Conservation (phyloP, 2,888 invertebrate species). For the Nomada ferruginata region DNA sequence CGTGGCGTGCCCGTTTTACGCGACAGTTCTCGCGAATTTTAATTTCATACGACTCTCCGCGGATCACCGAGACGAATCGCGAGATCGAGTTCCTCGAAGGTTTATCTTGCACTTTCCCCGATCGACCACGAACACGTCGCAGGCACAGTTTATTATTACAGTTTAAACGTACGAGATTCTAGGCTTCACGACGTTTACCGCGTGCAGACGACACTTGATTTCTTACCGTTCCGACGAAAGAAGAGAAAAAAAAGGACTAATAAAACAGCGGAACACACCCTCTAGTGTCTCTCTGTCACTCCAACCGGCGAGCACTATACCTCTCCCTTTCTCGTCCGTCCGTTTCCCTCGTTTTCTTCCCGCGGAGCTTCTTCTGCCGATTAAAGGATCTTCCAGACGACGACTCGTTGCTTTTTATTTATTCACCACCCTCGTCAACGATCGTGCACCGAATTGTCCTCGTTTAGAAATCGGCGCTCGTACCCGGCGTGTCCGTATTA, state of each 20-base stretch:
- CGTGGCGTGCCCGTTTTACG: slow-evolving; percentile 7
- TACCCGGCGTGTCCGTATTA: neutral
- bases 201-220: slow-evolving; percentile 7
- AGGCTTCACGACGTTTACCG: slow-evolving; percentile 1
- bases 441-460: slow-evolving; percentile 16
- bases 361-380: slow-evolving; percentile 48
- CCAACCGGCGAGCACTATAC: slow-evolving; percentile 52
- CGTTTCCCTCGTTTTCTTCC: slow-evolving; percentile 21
- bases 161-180: neutral
- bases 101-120: slow-evolving; percentile 17
- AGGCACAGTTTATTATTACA: slow-evolving; percentile 5
- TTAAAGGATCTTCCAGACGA: slow-evolving; percentile 67
- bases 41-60: neutral
- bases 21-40: slow-evolving; percentile 4
- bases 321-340: slow-evolving; percentile 18
- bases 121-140: neutral
- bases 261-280: slow-evolving; percentile 63
- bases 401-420: slow-evolving; percentile 37
- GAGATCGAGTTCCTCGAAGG: slow-evolving; percentile 1
- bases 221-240: slow-evolving; percentile 15
- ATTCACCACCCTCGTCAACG: slow-evolving; percentile 30
- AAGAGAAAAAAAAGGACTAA: slow-evolving; percentile 41
- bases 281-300: slow-evolving; percentile 61
- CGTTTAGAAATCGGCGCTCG: slow-evolving; percentile 20
- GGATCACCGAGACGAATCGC: slow-evolving; percentile 3